Evolutionary conservation across 1,140 invertebrate genomes (phyloP).

Genomic region (Drosophila parabipectinata): DNA sequence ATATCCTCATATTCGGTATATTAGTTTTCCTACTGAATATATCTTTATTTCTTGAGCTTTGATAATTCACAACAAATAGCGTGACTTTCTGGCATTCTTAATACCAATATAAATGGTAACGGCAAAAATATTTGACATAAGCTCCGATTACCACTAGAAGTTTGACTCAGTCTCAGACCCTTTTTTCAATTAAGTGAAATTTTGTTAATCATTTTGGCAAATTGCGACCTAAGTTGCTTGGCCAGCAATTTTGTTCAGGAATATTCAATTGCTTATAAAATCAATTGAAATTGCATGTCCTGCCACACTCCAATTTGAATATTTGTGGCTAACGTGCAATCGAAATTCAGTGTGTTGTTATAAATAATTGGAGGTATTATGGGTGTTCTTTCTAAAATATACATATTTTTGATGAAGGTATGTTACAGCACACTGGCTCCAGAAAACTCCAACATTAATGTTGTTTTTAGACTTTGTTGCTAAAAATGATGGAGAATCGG

Average conservation of each 20-base stretch:
- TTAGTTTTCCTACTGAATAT: neutral
- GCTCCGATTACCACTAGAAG: constrained; percentile 34
- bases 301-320: constrained; percentile 41
- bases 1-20: neutral
- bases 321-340: constrained; percentile 35
- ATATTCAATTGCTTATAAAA: constrained; percentile 61
- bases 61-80: constrained; percentile 75
- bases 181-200: constrained; percentile 70
- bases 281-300: constrained; percentile 36
- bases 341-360: constrained; percentile 12
- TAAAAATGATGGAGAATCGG: no score
- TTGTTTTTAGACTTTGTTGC: no score
- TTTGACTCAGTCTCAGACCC: neutral
- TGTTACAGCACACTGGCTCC: no score
- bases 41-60: constrained; percentile 20
- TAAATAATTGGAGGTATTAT: neutral
- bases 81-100: constrained; percentile 64
- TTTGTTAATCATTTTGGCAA: constrained; percentile 51
- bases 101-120: constrained; percentile 63
- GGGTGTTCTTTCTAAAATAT: neutral
- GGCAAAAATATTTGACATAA: constrained; percentile 65
- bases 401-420: no score
- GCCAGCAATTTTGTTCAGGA: constrained; percentile 36
- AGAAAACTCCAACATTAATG: no score
- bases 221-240: constrained; percentile 38